Conservation (phyloP, 2,888 invertebrate species). For the Protophormia terraenovae region DNA sequence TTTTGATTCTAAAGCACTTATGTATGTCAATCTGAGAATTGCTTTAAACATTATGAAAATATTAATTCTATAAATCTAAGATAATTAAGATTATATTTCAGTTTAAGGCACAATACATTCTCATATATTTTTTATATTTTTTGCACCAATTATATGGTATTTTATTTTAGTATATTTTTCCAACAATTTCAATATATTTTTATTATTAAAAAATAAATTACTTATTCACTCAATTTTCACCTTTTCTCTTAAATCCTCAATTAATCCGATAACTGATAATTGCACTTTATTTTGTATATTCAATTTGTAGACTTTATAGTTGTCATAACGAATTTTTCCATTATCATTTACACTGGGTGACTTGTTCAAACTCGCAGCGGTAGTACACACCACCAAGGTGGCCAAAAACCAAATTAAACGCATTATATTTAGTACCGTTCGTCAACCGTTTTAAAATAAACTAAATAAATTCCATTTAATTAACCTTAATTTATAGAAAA, state of each 20-base stretch:
- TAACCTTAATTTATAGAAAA: conserved; percentile 22
- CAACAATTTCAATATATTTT: background rate
- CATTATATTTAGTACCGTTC: conserved; percentile 46
- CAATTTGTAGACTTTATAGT: conserved; percentile 77
- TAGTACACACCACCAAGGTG: conserved; percentile 69
- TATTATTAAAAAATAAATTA: too few species aligned
- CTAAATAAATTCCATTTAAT: background rate
- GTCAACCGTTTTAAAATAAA: background rate
- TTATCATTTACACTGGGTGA: conserved; percentile 29
- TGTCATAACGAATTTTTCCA: conserved; percentile 76
- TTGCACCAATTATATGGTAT: too few species aligned
- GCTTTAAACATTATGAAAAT: too few species aligned
- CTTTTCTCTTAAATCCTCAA: conserved; percentile 72
- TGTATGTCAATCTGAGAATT: too few species aligned
- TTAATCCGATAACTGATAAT: conserved; percentile 79
- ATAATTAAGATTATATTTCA: too few species aligned
- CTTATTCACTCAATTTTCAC: conserved; percentile 53
- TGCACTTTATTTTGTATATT: conserved; percentile 82
- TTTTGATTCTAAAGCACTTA: too few species aligned
- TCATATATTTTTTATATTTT: too few species aligned
- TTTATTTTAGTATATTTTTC: too few species aligned
- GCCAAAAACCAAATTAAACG: conserved; percentile 70
- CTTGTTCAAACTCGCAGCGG: conserved; percentile 67
- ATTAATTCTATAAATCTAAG: too few species aligned
- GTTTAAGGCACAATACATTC: too few species aligned